A percentile compares a stretch with the other conserved stretches of the same genome.
These are phyloP conservation scores for Scrobipalpa costella DNA, from an alignment of 2,888 invertebrate species.

Conservation along the genomic window DNA sequence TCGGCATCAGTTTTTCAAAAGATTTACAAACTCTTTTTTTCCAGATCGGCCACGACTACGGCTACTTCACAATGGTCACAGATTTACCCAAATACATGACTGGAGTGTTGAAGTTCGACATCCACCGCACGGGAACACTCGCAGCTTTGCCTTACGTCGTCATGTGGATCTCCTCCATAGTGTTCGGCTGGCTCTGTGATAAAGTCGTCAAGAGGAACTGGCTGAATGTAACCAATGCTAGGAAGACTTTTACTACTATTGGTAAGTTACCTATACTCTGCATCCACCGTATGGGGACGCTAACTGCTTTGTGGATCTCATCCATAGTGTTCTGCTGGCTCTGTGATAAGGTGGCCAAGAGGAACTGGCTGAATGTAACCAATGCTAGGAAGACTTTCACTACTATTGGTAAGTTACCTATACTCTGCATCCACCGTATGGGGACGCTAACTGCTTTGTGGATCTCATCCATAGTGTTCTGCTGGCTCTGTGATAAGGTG, in stretches of 20 bases:
- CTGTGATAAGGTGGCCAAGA: too few species aligned
- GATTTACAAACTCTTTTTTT: too few species aligned
- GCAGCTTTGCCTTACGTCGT: slow-evolving; percentile 84
- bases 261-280: slow-evolving; percentile 67
- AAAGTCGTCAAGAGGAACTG: slow-evolving; percentile 82
- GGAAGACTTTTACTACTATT: slow-evolving; percentile 85
- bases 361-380: too few species aligned
- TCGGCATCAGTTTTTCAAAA: too few species aligned
- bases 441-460: too few species aligned
- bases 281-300: background rate
- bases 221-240: slow-evolving; percentile 78
- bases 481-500: too few species aligned
- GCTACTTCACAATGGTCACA: slow-evolving; percentile 86
- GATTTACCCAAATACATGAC: slow-evolving; percentile 87
- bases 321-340: too few species aligned
- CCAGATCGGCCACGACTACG: slow-evolving; percentile 85
- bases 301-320: too few species aligned
- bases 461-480: too few species aligned
- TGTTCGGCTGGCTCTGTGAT: slow-evolving; percentile 85
- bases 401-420: too few species aligned
- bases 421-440: too few species aligned
- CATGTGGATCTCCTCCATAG: slow-evolving; percentile 84
- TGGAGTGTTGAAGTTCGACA: slow-evolving; percentile 84
- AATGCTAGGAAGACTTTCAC: too few species aligned
- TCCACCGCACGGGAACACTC: slow-evolving; percentile 82